These are phyloP conservation scores for Zaprionus lineosus DNA, from an alignment of 2,888 invertebrate species.

Conservation along the genomic window DNA sequence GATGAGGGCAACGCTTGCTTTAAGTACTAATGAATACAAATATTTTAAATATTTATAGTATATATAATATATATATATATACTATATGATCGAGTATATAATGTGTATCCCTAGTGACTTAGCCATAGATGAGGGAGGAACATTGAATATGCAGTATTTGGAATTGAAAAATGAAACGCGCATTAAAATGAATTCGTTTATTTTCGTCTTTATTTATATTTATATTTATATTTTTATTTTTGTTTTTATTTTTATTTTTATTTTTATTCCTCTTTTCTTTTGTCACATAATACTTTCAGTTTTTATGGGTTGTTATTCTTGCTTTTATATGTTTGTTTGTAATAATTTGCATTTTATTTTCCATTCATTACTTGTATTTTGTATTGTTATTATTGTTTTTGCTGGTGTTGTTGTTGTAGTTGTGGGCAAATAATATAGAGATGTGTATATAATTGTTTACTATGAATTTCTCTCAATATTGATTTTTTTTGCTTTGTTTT, in stretches of 20 bases:
- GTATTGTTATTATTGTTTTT: no score
- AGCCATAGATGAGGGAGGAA: no score
- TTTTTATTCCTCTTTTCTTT: slow-evolving; percentile 30
- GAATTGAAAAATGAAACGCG: background rate
- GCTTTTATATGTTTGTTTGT: slow-evolving; percentile 13
- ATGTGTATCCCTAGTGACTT: no score
- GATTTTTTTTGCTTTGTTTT: no score
- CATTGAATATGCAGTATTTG: background rate
- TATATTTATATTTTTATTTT: slow-evolving; percentile 14
- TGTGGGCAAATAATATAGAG: slow-evolving; percentile 35
- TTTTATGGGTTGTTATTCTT: slow-evolving; percentile 9
- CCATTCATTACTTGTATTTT: slow-evolving; percentile 16
- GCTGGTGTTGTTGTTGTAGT: slow-evolving; percentile 21
- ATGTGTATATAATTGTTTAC: slow-evolving; percentile 29
- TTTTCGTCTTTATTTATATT: slow-evolving; percentile 16
- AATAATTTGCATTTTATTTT: slow-evolving; percentile 36
- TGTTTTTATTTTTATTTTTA: slow-evolving; percentile 13
- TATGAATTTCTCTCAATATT: slow-evolving; percentile 23
- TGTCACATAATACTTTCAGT: slow-evolving; percentile 48
- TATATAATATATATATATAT: no score
- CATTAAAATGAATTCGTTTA: background rate
- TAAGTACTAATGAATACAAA: no score
- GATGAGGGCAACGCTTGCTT: no score
- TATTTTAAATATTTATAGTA: no score
- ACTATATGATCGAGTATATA: no score